These are phyloP conservation scores for Sericinus montela DNA, from an alignment of 2,888 invertebrate species.

Conservation along the genomic window DNA sequence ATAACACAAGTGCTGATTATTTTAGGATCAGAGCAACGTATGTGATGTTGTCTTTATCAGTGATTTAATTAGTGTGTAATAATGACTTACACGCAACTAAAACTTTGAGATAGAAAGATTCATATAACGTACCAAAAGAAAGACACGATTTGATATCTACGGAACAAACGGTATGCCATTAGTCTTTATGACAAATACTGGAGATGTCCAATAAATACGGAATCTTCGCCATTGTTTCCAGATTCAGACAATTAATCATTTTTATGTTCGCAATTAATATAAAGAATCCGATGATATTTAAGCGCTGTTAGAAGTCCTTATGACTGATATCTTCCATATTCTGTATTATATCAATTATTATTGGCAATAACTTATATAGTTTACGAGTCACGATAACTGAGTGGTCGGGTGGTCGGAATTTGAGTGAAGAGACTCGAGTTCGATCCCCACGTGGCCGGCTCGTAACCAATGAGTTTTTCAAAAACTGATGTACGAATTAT, in stretches of 20 bases:
- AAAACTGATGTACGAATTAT: too few relatives aligned
- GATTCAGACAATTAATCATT: slow-evolving; percentile 70
- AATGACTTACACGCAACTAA: too few relatives aligned
- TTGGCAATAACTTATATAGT: too few relatives aligned
- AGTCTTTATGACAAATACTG: slow-evolving; percentile 67
- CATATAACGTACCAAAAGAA: slow-evolving; percentile 1
- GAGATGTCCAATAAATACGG: slow-evolving; percentile 66
- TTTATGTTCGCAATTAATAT: slow-evolving; percentile 76
- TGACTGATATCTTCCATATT: slow-evolving; percentile 31
- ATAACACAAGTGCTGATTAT: too few relatives aligned
- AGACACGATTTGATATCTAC: slow-evolving; percentile 8
- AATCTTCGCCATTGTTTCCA: slow-evolving; percentile 65
- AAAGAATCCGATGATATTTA: slow-evolving; percentile 62
- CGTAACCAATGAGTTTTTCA: too few relatives aligned
- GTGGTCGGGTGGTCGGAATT: too few relatives aligned
- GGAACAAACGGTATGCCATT: slow-evolving; percentile 51
- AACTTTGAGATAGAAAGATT: neutral
- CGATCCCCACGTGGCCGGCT: too few relatives aligned
- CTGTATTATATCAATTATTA: neutral
- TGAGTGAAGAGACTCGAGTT: too few relatives aligned
- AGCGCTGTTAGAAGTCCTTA: slow-evolving; percentile 41
- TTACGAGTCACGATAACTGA: too few relatives aligned
- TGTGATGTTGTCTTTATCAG: too few relatives aligned
- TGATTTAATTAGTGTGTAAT: too few relatives aligned
- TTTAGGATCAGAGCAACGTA: too few relatives aligned